phyloP scores from a whole-genome alignment of 23 tunicate species.

The Halocynthia aurantium region DNA sequence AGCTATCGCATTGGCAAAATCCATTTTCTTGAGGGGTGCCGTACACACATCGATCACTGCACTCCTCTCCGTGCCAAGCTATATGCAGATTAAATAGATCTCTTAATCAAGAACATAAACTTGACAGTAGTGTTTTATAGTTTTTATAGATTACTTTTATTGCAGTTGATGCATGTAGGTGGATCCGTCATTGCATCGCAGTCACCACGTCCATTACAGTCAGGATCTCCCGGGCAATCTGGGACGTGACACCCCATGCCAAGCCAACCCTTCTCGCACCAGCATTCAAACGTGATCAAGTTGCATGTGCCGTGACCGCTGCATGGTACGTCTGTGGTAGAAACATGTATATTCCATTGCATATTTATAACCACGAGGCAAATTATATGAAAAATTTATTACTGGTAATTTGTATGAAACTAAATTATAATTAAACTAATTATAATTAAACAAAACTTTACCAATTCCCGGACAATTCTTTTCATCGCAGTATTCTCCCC shows the following conservation, averaged over 20 bases:
- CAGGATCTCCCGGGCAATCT: conserved; percentile 27
- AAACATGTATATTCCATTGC: conserved; percentile 5
- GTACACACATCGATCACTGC: conserved; percentile 13
- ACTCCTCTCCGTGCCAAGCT: conserved; percentile 31
- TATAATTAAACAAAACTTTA: background rate
- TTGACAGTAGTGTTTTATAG: no score
- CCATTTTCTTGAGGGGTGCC: conserved; percentile 14
- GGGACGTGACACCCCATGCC: conserved; percentile 23
- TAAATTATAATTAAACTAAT: background rate
- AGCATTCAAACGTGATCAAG: conserved; percentile 22
- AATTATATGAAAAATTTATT: no score
- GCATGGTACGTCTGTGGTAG: conserved; percentile 19
- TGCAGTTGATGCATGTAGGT: conserved; percentile 14
- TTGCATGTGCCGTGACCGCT: conserved; percentile 25
- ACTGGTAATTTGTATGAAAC: background rate
- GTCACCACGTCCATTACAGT: conserved; percentile 13
- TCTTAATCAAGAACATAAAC: background rate
- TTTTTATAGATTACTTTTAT: background rate
- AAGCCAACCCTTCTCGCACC: conserved; percentile 24
- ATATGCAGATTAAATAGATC: no score
- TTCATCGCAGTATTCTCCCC: conserved; percentile 28
- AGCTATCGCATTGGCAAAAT: conserved; percentile 16
- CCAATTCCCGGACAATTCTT: conserved; percentile 27
- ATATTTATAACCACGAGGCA: background rate
- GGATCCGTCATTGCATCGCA: conserved; percentile 19